Conservation (phyloP, 53 echinoderm and acorn worm genomes). For the Crossaster papposus region DNA sequence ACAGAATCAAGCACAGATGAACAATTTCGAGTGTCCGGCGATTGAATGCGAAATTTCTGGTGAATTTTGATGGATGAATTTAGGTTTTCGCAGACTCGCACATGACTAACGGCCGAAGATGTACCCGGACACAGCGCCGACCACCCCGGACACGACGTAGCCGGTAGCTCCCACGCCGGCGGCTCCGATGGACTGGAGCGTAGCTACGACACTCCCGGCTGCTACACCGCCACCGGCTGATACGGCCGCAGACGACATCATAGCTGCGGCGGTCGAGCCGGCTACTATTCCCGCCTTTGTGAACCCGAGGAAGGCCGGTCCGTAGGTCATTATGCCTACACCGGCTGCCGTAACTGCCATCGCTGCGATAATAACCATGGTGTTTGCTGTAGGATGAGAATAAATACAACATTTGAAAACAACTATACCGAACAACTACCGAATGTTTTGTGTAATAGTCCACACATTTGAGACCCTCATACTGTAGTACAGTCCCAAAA, state of each 20-base stretch:
- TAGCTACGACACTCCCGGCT: not conserved
- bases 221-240: not conserved
- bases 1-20: too few species aligned
- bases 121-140: not conserved
- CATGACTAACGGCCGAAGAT: not conserved
- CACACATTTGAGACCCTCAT: too few species aligned
- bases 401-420: too few species aligned
- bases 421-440: too few species aligned
- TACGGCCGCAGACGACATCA: not conserved
- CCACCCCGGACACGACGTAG: not conserved
- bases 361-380: not conserved
- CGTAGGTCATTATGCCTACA: not conserved
- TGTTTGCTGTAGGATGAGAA: too few species aligned
- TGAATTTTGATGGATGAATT: too few species aligned
- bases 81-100: too few species aligned
- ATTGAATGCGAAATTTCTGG: too few species aligned
- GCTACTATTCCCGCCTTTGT: not conserved
- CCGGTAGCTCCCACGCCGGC: not conserved
- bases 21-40: too few species aligned
- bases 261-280: not conserved
- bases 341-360: not conserved
- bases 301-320: conserved; percentile 2
- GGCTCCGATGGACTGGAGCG: not conserved
- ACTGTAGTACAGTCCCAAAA: too few species aligned
- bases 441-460: too few species aligned